Base-by-base conservation (phyloP, 1,140 invertebrate species). In the Acromyrmex echinatior region DNA sequence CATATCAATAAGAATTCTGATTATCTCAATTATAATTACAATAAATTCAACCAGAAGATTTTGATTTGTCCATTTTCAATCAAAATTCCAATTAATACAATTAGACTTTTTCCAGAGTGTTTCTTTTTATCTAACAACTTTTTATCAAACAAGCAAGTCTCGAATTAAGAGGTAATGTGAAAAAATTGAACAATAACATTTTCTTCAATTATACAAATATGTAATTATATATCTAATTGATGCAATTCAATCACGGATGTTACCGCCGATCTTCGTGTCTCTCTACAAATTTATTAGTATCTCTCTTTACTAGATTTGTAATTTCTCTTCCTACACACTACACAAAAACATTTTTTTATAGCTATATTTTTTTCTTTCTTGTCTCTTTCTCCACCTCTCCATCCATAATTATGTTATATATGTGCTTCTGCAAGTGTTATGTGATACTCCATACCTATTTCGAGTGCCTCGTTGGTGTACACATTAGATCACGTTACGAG, bases 401-500 rank as follows among this genome's bases (percentile, higher is more conserved):
- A 73, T 87, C 58, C 56, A 86, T 49, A 18, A 68, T 70, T 92
- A 80, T 88, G 86, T 90, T 84, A 70, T 84, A 70, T 89, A 77
- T 92, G 87, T 92, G 92, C 91, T 93, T 94, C 78, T 91, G 93
- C 90, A 92, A 92, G 88, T 88, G 73, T 87, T 92, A 86, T 78
- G 77, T 88, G 25, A 86, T 88, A 73, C 65, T 88, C 35, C 76
- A 56, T 65, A 88, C 81, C 49, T 71, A 87, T 91, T 88, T 90
- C 86, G 87, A 90, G 89, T 88, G 90, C 80, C 77, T 90, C 92
- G 66, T 92, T 92, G 91, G 87, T 93, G 88, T 92, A 92, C 82
- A 90, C 71, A 74, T 91, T 92, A 92, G 88, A 92, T 73, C 79
- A 92, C 86, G 80, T 92, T 93, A 90, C 88, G 87, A 92, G 88